Evolutionary conservation across 2,888 invertebrate species (phyloP).

Genomic region (Adela reaumurella): DNA sequence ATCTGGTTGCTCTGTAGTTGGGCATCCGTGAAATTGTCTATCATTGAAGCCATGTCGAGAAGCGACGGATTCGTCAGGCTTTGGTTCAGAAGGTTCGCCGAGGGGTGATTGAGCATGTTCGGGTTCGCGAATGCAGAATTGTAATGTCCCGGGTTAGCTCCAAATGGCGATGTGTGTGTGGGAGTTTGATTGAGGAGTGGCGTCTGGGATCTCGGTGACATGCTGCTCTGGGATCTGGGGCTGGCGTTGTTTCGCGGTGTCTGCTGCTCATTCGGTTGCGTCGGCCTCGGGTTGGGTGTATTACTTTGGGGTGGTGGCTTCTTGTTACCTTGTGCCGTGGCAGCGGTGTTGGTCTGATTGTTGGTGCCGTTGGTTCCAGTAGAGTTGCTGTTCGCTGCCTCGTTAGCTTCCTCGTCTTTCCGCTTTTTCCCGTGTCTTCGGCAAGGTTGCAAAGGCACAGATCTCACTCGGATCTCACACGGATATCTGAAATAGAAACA

Average conservation of each 20-base stretch:
- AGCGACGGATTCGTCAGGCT: conserved; percentile 55
- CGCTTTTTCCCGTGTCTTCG: conserved; percentile 74
- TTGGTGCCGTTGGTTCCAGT: conserved; percentile 21
- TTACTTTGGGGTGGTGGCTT: conserved; percentile 30
- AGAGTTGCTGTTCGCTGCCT: conserved; percentile 16
- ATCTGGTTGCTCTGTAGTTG: conserved; percentile 83
- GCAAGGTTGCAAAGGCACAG: conserved; percentile 81
- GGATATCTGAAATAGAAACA: conserved; percentile 63
- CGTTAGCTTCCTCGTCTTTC: conserved; percentile 65
- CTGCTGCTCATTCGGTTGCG: conserved; percentile 29
- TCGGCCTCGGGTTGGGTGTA: conserved; percentile 38
- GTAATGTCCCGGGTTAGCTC: conserved; percentile 32
- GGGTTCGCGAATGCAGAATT: conserved; percentile 48
- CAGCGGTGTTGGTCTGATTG: conserved; percentile 25
- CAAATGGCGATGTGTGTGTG: conserved; percentile 27
- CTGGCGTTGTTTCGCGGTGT: conserved; percentile 33
- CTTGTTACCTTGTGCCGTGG: conserved; percentile 24
- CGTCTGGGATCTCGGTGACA: conserved; percentile 50
- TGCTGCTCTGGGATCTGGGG: conserved; percentile 51
- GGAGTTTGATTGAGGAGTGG: conserved; percentile 35
- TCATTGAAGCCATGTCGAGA: conserved; percentile 73
- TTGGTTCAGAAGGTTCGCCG: conserved; percentile 42
- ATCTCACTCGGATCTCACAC: conserved; percentile 81
- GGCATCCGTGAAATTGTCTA: conserved; percentile 71
- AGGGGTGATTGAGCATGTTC: conserved; percentile 36